Percentiles rank a stretch among this genome's conserved stretches.
phyloP scores from a whole-genome alignment of 2,113 vertebrate species.

The Paramisgurnus dabryanus region DNA sequence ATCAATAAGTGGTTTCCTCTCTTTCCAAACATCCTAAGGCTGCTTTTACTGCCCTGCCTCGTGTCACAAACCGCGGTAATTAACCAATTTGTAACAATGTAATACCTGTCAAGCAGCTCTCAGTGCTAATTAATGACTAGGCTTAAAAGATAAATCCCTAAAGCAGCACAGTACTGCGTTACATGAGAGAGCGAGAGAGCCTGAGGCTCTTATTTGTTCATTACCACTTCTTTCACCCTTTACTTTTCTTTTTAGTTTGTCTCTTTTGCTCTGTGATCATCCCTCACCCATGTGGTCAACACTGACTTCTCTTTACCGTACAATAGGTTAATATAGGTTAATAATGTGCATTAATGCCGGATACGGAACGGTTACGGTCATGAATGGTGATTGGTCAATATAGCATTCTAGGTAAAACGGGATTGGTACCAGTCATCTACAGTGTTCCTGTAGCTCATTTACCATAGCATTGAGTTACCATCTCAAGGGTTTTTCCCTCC shows the following conservation, averaged over 20 bases:
- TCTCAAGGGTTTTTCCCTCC: no score
- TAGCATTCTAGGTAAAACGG: not conserved
- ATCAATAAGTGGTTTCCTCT: constrained; percentile 77
- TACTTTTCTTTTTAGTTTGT: not conserved
- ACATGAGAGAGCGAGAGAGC: constrained; percentile 34
- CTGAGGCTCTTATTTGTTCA: constrained; percentile 36
- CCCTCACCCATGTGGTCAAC: constrained; percentile 11
- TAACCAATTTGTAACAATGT: constrained; percentile 79
- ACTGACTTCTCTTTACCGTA: constrained; percentile 27
- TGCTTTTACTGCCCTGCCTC: constrained; percentile 47
- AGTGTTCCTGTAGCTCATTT: no score
- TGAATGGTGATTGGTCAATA: not conserved
- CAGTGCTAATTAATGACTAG: constrained; percentile 73
- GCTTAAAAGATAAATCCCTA: constrained; percentile 67
- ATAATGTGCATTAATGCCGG: not conserved
- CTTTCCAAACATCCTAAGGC: constrained; percentile 67
- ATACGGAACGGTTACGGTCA: not conserved
- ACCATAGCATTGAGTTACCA: no score
- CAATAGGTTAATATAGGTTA: not conserved
- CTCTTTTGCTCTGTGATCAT: constrained; percentile 1
- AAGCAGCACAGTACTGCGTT: constrained; percentile 47
- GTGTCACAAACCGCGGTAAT: constrained; percentile 65
- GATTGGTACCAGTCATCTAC: no score
- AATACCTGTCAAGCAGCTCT: constrained; percentile 71
- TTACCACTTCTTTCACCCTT: constrained; percentile 29